Evolutionary conservation across 2,888 invertebrate genomes (phyloP).

Genomic region (Patella depressa): DNA sequence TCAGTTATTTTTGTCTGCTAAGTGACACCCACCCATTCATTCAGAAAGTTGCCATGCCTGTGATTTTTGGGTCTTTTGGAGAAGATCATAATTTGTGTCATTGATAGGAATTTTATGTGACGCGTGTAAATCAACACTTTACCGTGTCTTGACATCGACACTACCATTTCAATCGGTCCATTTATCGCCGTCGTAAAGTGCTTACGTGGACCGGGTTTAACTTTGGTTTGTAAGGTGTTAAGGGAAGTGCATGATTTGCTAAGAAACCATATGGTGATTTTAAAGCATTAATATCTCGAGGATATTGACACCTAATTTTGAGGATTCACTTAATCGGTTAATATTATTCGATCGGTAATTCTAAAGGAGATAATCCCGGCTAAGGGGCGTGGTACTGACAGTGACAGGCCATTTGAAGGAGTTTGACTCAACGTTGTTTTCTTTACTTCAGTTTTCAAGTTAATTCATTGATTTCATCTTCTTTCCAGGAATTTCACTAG

Average conservation of each 20-base stretch:
- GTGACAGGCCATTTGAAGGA: constrained; percentile 14
- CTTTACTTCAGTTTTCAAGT: neutral
- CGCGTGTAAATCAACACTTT: no score
- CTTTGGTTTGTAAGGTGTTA: neutral
- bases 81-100: no score
- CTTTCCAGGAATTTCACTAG: neutral
- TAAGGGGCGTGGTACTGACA: constrained; percentile 7
- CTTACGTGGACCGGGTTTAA: constrained; percentile 19
- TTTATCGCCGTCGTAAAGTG: constrained; percentile 16
- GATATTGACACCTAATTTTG: constrained; percentile 6
- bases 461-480: constrained; percentile 4
- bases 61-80: neutral
- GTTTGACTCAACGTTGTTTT: neutral
- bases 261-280: no score
- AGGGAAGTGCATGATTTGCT: no score
- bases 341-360: constrained; percentile 7
- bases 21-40: constrained; percentile 28
- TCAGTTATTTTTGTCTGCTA: neutral
- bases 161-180: constrained; percentile 11
- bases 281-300: neutral
- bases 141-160: no score
- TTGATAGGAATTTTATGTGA: no score
- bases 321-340: no score
- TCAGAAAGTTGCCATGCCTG: constrained; percentile 20
- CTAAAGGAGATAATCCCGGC: neutral